Evolutionary conservation across 2,797 vertebrate genomes (phyloP), one percentile per base, ranked within the genome.

Genomic region (Syndactyla subalaris): DNA sequence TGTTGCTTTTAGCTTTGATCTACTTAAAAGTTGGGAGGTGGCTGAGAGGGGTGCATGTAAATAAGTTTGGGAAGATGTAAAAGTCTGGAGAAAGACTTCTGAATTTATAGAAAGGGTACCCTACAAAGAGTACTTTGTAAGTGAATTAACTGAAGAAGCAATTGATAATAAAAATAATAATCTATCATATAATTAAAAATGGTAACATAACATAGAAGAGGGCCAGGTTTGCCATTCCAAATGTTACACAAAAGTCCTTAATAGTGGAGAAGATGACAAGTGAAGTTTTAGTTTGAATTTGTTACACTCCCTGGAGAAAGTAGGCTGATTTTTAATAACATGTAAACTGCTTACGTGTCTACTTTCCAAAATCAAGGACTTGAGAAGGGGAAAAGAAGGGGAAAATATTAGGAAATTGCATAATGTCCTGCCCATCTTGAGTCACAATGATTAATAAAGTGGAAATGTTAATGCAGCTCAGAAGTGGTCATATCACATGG

Each of bases 381-480:
- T 85, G 7, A 80, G 10, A 46, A n/a, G 7, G 6, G 6, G 1
- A 1, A 18, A 39, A 58, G 55, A 48, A 2, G 0, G 3, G 3
- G 9, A 24, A 7, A 85, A 58, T 82, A 86, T 27, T 26, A 89
- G 32, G 41, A 94, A 91, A 88, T 23, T 45, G 29, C 66, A 63
- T 24, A 34, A 84, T 51, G 26, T 76, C 34, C 83, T 26, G 21
- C 89, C 78, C 94, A 75, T 72, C 66, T 73, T 51, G 27, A 24
- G 58, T 83, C 91, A 58, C 52, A 76, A 46, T 83, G 80, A 93
- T 93, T 92, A 96, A 94, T 87, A 72, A 67, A 76, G 85, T 89
- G 65, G 79, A 95, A 96, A 83, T 51, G 20, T 49, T 86, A 87
- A 54, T 51, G 43, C 57, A 79, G 90, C 79, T 93, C 65, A 86